These are phyloP conservation scores for Polypterus bichir DNA, from an alignment of 2,113 vertebrate species.

Conservation along the genomic window DNA sequence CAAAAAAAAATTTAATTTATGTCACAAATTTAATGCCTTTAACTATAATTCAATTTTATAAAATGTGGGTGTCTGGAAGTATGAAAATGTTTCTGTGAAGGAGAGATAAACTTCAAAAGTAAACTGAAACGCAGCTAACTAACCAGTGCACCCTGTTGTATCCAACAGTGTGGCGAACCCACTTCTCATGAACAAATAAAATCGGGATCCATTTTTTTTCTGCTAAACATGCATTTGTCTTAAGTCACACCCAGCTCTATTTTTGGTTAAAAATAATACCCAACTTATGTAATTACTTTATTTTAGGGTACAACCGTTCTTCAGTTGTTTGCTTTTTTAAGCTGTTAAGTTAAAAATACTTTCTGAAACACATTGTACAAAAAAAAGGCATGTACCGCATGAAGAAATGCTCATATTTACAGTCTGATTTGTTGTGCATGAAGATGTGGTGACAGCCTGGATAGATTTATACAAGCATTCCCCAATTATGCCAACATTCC, in stretches of 20 bases:
- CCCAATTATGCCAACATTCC: constrained; percentile 15
- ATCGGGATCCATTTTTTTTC: constrained; percentile 35
- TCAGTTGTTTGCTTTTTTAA: constrained; percentile 40
- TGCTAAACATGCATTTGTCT: constrained; percentile 48
- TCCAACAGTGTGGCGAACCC: constrained; percentile 35
- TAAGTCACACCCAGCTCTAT: constrained; percentile 49
- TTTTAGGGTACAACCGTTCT: constrained; percentile 45
- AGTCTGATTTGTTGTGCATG: constrained; percentile 25
- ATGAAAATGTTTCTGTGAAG: too few relatives aligned
- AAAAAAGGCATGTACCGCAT: constrained; percentile 39
- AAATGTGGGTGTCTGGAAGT: too few relatives aligned
- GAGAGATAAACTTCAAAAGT: too few relatives aligned
- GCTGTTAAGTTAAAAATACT: constrained; percentile 38
- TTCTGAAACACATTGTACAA: constrained; percentile 44
- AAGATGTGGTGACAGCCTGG: constrained; percentile 17
- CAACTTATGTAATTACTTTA: constrained; percentile 29
- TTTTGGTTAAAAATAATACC: constrained; percentile 62
- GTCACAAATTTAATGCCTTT: too few relatives aligned
- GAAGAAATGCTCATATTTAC: constrained; percentile 52
- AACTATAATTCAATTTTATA: too few relatives aligned
- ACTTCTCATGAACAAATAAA: constrained; percentile 35
- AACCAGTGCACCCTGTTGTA: constrained; percentile 27
- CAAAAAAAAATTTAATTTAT: too few relatives aligned
- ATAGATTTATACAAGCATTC: constrained; percentile 31
- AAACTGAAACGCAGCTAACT: too few relatives aligned